Evolutionary conservation across 2,888 invertebrate species (phyloP).

Genomic region (Falcaria lacertinaria): DNA sequence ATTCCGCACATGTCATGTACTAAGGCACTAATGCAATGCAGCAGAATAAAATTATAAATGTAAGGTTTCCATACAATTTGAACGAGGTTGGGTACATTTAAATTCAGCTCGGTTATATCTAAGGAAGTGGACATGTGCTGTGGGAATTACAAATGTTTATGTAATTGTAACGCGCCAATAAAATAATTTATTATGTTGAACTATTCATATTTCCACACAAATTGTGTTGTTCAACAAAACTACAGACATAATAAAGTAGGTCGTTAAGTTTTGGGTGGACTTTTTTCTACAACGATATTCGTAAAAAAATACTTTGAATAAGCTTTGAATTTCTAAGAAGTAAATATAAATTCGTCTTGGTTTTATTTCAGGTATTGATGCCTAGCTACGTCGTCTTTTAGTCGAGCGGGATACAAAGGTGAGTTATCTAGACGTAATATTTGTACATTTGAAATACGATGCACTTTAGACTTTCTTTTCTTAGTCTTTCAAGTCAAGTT

Average conservation of each 20-base stretch:
- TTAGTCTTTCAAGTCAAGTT: no score
- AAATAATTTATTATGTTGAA: background rate
- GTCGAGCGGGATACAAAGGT: slow-evolving; percentile 44
- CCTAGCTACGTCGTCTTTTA: slow-evolving; percentile 32
- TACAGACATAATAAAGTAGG: no score
- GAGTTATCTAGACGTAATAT: slow-evolving; percentile 14
- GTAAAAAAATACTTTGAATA: no score
- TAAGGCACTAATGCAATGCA: background rate
- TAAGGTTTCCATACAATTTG: background rate
- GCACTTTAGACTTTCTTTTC: no score
- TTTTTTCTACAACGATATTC: no score
- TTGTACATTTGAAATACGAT: no score
- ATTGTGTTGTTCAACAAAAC: background rate
- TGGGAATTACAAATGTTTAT: background rate
- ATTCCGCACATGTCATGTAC: background rate
- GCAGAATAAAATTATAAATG: background rate
- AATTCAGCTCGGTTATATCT: background rate
- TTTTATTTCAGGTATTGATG: slow-evolving; percentile 51
- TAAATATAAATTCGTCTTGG: background rate
- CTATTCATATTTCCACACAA: background rate
- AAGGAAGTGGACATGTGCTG: background rate
- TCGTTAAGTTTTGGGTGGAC: no score
- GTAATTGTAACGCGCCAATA: background rate
- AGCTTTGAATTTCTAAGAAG: no score
- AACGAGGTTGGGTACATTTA: background rate